Evolutionary conservation across 92 coral and sea anemone species (phyloP), one percentile per base, ranked within the genome.

Genomic region (Heliopora coerulea): DNA sequence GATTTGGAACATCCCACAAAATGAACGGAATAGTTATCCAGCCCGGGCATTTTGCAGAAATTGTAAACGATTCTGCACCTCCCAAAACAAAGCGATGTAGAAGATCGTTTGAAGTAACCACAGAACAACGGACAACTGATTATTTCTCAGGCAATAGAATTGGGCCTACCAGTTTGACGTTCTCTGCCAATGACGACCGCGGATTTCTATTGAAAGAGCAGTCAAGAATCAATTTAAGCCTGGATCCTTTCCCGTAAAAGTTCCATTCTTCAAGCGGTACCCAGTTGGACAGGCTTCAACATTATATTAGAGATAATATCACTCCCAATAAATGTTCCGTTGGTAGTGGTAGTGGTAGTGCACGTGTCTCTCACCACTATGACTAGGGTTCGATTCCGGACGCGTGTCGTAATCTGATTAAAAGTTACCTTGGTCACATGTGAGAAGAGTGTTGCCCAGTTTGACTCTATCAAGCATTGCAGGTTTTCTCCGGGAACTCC

Each of bases 201-300:
- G 25, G 46, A 31, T 31, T 31, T 34, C 49, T 62, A 34, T 62
- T 62, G 68, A 26, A 31, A 23, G 44, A 31, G 44, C 68, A 62
- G 20, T 62, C 68, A 11, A 62, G 44, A 34, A 62, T 31, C 44
- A 73, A 79, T 65, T n/a, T 33, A 78, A 19, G 5, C 83, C 50
- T 88, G 92, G 87, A 68, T 82, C 40, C 59, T 85, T 42, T 69
- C 57, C 37, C 48, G 80, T 14, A 77, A 57, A 15, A 69, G 62
- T 62, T 62, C 83, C 40, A 79, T 65, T 17, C 81, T 65, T 13
- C 89, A 82, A 78, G 73, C 32, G 33, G 39, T 85, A 34, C 56
- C 88, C 41, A 75, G 88, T 23, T 86, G 96, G 90, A 89, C 90
- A 23, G 88, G 88, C 14, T 89, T 83, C 57, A 81, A 81, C 78